These are phyloP conservation scores for Pongo abelii DNA, from an alignment of 2,113 vertebrate species.

Conservation along the genomic window DNA sequence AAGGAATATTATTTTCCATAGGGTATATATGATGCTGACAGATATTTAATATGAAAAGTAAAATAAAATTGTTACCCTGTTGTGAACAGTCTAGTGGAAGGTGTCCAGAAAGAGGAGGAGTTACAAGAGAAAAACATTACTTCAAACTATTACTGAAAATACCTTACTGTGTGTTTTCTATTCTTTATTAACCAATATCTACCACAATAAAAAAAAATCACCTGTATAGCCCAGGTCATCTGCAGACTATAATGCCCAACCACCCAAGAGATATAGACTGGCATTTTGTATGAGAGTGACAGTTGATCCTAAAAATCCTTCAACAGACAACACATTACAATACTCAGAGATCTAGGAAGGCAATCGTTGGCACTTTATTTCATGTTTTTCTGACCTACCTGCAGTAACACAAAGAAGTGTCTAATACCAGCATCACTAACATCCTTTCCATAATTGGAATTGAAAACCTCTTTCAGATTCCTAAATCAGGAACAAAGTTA, in stretches of 20 bases:
- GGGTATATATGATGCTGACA: neutral
- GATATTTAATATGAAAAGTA: neutral
- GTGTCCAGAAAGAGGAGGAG: neutral
- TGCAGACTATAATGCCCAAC: neutral
- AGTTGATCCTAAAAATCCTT: neutral
- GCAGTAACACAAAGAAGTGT: neutral
- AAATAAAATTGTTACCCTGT: neutral
- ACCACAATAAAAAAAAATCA: neutral
- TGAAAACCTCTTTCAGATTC: neutral
- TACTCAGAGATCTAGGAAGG: neutral
- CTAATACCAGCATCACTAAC: neutral
- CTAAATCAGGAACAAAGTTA: neutral
- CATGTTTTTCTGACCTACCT: neutral
- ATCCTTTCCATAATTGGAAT: neutral
- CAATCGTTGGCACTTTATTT: neutral
- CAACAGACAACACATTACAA: neutral
- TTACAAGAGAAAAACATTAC: neutral
- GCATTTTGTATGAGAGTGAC: neutral
- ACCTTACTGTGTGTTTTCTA: neutral
- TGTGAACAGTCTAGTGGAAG: neutral
- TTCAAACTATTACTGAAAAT: neutral
- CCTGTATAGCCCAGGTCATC: neutral
- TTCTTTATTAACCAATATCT: neutral
- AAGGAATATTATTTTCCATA: neutral
- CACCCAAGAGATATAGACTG: neutral